These are phyloP conservation scores for Drosophila pruinosa DNA, from an alignment of 1,140 invertebrate species.

Conservation along the genomic window DNA sequence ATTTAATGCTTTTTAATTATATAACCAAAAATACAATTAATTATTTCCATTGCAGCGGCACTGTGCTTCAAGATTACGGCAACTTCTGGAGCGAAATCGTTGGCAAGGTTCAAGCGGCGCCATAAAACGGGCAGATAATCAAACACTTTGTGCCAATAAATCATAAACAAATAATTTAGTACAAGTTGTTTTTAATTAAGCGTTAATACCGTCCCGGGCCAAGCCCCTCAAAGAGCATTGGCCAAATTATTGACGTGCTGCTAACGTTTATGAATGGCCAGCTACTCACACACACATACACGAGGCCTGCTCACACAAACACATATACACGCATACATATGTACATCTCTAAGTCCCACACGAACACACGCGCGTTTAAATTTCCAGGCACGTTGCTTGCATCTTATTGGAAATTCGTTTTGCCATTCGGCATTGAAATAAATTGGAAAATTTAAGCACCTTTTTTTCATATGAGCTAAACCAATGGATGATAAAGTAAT, in stretches of 20 bases:
- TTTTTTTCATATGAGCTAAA: constrained; percentile 53
- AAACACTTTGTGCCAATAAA: constrained; percentile 56
- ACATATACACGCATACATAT: constrained; percentile 1
- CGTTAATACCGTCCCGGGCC: constrained; percentile 4
- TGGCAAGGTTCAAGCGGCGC: constrained; percentile 63
- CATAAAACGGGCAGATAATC: constrained; percentile 32
- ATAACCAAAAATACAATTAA: constrained; percentile 29
- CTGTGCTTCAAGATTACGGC: constrained; percentile 88
- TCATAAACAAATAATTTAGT: constrained; percentile 57
- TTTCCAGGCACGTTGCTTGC: constrained; percentile 74
- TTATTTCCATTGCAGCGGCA: constrained; percentile 86
- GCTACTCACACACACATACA: neutral
- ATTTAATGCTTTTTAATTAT: constrained; percentile 11
- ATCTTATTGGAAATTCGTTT: constrained; percentile 72
- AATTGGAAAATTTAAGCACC: constrained; percentile 73
- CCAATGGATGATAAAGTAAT: constrained; percentile 63
- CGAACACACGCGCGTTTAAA: constrained; percentile 46
- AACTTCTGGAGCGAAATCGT: constrained; percentile 88
- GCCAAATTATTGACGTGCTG: constrained; percentile 66
- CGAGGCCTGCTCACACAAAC: constrained; percentile 7
- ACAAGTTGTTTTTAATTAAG: constrained; percentile 37
- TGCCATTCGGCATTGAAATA: constrained; percentile 41
- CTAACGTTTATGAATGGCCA: constrained; percentile 73
- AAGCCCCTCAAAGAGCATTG: constrained; percentile 25
- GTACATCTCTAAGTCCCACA: neutral